A percentile compares a stretch with the other conserved stretches of the same genome.
These are phyloP conservation scores for Euproctis similis DNA, from an alignment of 2,888 invertebrate genomes.

Conservation along the genomic window DNA sequence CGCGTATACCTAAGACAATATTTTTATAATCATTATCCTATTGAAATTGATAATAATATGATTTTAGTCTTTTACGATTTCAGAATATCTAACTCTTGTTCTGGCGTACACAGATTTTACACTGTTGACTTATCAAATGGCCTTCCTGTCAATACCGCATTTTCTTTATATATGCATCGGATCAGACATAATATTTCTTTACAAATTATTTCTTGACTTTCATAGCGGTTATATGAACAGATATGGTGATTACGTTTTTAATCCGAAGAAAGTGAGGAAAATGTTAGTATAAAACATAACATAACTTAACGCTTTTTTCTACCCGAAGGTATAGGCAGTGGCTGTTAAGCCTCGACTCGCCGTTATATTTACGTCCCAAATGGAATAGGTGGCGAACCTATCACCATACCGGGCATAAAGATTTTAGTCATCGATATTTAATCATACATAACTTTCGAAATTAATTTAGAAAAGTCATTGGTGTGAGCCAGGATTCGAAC, in stretches of 20 bases:
- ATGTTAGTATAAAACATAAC: conserved; percentile 61
- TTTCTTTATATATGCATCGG: conserved; percentile 46
- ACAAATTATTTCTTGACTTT: conserved; percentile 62
- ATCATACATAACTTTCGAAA: no score
- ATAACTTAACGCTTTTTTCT: no score
- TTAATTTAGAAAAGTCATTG: no score
- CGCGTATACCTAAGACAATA: not conserved
- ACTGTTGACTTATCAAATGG: conserved; percentile 65
- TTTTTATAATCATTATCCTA: not conserved
- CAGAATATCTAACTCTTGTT: conserved; percentile 58
- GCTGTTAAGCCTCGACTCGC: no score
- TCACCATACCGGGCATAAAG: no score
- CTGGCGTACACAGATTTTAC: conserved; percentile 61
- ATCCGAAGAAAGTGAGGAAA: conserved; percentile 56
- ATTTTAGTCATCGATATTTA: no score
- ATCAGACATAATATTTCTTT: conserved; percentile 54
- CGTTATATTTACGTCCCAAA: no score
- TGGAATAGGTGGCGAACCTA: no score
- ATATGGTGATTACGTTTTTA: conserved; percentile 65
- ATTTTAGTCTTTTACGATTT: conserved; percentile 18
- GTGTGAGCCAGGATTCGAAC: no score
- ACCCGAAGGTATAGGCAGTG: no score
- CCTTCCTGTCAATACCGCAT: conserved; percentile 54
- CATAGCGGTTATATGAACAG: conserved; percentile 67
- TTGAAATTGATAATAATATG: conserved; percentile 1